Evolutionary conservation across 2,888 invertebrate species (phyloP).

Genomic region (Patella caerulea): DNA sequence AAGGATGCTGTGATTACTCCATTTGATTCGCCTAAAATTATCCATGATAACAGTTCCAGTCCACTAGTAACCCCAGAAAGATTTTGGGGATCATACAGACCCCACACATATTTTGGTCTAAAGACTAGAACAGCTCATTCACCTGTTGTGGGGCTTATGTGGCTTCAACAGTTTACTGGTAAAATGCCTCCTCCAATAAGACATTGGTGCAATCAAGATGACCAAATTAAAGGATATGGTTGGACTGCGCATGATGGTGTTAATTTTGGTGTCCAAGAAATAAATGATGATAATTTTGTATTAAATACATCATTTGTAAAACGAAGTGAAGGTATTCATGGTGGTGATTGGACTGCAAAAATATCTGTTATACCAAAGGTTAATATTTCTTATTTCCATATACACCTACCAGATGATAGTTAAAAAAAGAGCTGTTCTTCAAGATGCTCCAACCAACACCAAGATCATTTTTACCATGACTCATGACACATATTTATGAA

Average conservation of each 20-base stretch:
- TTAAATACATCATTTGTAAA: slow-evolving; percentile 92
- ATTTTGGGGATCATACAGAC: slow-evolving; percentile 88
- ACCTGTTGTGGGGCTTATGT: slow-evolving; percentile 94
- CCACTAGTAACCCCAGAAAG: slow-evolving; percentile 51
- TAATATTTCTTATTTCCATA: slow-evolving; percentile 34
- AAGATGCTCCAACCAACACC: too few relatives aligned
- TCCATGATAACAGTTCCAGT: slow-evolving; percentile 50
- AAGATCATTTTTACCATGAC: too few relatives aligned
- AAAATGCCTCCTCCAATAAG: slow-evolving; percentile 82
- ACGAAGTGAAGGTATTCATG: slow-evolving; percentile 82
- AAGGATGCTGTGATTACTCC: slow-evolving; percentile 55
- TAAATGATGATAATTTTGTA: slow-evolving; percentile 84
- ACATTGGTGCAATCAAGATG: slow-evolving; percentile 79
- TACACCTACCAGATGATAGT: background rate
- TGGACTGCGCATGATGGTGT: slow-evolving; percentile 95
- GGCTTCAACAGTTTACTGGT: slow-evolving; percentile 82
- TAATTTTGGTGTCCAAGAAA: slow-evolving; percentile 91
- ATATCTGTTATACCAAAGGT: slow-evolving; percentile 79
- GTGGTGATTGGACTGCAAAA: slow-evolving; percentile 94
- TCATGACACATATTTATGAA: too few relatives aligned
- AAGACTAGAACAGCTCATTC: slow-evolving; percentile 91
- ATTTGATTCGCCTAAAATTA: slow-evolving; percentile 52
- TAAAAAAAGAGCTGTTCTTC: background rate
- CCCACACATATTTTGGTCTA: slow-evolving; percentile 74
- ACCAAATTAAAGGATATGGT: slow-evolving; percentile 77